Conservation (phyloP, 2,888 invertebrate species). For the Chalcis sispes region DNA sequence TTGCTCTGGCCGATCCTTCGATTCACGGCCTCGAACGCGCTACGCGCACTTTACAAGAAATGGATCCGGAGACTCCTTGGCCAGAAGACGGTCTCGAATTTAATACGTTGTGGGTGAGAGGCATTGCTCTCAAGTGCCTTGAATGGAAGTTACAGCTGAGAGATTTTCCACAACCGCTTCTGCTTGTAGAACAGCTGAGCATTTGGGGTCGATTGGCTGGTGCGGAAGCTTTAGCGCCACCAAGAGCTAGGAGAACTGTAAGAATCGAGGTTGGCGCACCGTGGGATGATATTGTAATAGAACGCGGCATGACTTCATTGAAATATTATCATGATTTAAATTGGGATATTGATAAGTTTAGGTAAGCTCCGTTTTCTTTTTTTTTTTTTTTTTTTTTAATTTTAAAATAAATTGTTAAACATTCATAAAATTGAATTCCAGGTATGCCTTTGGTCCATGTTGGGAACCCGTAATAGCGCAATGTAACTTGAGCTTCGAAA, state of each 20-base stretch:
- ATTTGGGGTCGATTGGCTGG: constrained; percentile 94
- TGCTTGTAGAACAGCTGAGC: constrained; percentile 88
- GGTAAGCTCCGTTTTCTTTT: constrained; percentile 81
- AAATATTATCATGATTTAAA: constrained; percentile 99
- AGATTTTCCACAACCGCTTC: constrained; percentile 96
- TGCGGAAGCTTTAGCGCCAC: constrained; percentile 89
- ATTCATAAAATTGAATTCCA: constrained; percentile 65
- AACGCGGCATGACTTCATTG: constrained; percentile 94
- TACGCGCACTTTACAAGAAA: constrained; percentile 84
- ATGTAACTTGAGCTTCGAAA: constrained; percentile 91
- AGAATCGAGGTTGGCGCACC: constrained; percentile 89
- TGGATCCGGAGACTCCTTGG: constrained; percentile 94
- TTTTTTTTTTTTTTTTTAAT: not conserved
- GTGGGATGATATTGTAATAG: constrained; percentile 88
- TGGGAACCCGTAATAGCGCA: constrained; percentile 99
- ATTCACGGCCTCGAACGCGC: constrained; percentile 90
- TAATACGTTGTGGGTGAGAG: constrained; percentile 94
- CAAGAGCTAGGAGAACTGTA: constrained; percentile 87
- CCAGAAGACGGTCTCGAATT: constrained; percentile 93
- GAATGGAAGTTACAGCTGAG: constrained; percentile 93
- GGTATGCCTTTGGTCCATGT: constrained; percentile 98
- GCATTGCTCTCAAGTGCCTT: constrained; percentile 87
- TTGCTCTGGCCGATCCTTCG: constrained; percentile 90
- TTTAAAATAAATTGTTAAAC: constrained; percentile 71
- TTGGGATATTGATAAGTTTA: constrained; percentile 92